Base-by-base conservation (phyloP, 1,140 invertebrate species). In the Hirudo medicinalis region DNA sequence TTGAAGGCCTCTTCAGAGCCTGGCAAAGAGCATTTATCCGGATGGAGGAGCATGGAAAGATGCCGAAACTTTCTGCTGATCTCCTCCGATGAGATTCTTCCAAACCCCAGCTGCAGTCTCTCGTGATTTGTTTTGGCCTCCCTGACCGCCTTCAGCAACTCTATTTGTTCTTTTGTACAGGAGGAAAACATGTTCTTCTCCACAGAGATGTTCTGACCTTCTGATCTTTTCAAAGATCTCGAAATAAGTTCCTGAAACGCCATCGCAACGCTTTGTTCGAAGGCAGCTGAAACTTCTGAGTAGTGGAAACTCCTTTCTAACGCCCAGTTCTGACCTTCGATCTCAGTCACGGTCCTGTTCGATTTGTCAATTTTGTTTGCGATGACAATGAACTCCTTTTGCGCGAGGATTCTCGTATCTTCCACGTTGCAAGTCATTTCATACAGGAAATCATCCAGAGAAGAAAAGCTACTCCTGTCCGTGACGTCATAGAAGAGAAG, bases 1-100 rank as follows among this genome's bases (percentile, higher is more conserved):
- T 84, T 84, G 75, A 85, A 85, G 4, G 84, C 84, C 55, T 85
- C 84, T 74, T 83, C 83, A 74, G 81, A 83, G 9, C 82, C 83
- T 2, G 83, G 82, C 8, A 81, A 82, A 17, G 82, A 78, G 73
- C 79, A 84, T 75, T 85, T 85, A 76, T 85, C 84, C 4, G 84
- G 84, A 75, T 85, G 84, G 20, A 85, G 77, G 19, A 84, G 74
- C 1, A 83, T 80, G 15, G 84, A 83, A 54, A 85, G 76, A 43
- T 78, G 77, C 32, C 83, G 76, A 75, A 84, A 85, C 0, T 83
- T 79, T 75, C 80, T 81, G 75, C 83, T 84, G 9, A 84, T 79
- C 53, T 85, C 83, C 72, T 85, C 83, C 72, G 43, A 49, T 5
- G 43, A 49, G 43, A 17, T 17, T 11, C 13, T 17, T 49, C 43